These are phyloP conservation scores for Odobenus rosmarus DNA, from an alignment of 2,113 vertebrate species.

Conservation along the genomic window DNA sequence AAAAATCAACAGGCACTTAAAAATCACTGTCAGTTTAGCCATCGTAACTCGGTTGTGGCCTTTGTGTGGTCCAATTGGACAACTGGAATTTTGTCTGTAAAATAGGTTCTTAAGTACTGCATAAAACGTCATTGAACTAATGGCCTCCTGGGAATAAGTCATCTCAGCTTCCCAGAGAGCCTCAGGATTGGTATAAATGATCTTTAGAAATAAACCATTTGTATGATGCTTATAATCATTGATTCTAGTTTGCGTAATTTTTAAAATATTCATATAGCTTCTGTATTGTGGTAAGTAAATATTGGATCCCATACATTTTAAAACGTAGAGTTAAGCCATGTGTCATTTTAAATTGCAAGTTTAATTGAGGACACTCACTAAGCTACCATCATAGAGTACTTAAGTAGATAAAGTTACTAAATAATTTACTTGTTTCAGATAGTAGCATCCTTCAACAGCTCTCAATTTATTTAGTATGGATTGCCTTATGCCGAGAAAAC, in stretches of 20 bases:
- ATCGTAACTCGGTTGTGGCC: not conserved
- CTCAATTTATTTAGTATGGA: not conserved
- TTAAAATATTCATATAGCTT: not conserved
- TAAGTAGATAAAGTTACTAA: not conserved
- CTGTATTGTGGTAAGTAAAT: constrained; percentile 44
- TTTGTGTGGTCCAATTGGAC: constrained; percentile 39
- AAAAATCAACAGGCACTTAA: not conserved
- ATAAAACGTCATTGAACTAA: constrained; percentile 60
- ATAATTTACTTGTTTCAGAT: not conserved
- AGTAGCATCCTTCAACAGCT: not conserved
- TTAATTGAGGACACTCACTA: not conserved
- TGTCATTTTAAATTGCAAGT: not conserved
- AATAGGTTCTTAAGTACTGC: not conserved
- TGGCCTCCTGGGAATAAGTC: constrained; percentile 79
- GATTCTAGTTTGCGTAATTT: constrained; percentile 23
- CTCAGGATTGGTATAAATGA: constrained; percentile 72
- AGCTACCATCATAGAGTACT: not conserved
- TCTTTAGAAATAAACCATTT: constrained; percentile 69
- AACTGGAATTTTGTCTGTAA: constrained; percentile 54
- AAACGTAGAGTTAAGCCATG: constrained; percentile 7
- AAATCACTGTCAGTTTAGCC: not conserved
- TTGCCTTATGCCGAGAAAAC: constrained; percentile 42
- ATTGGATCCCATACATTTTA: constrained; percentile 24
- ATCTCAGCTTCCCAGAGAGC: constrained; percentile 61
- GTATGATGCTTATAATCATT: not conserved